Evolutionary conservation across 2,113 vertebrate genomes (phyloP).

Genomic region (Zapornia atra): DNA sequence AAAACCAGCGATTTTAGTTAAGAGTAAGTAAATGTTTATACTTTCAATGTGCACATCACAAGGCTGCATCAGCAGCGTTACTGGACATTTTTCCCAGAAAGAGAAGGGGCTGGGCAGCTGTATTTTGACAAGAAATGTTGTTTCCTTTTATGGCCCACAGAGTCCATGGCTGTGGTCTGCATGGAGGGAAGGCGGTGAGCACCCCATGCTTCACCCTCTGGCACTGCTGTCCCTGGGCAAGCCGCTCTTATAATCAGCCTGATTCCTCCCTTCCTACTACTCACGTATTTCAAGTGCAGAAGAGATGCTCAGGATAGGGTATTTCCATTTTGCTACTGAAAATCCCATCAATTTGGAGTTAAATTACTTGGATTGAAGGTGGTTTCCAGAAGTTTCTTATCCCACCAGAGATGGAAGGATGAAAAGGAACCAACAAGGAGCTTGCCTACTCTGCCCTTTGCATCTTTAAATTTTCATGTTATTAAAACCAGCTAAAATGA

Average conservation of each 20-base stretch:
- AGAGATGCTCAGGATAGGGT: background rate
- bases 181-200: background rate
- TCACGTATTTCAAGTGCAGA: background rate
- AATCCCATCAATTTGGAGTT: background rate
- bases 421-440: background rate
- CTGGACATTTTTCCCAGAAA: constrained; percentile 28
- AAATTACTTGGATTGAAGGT: fast-evolving
- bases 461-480: background rate
- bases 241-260: background rate
- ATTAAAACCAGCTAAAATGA: background rate
- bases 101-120: background rate
- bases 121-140: constrained; percentile 30
- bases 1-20: background rate
- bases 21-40: constrained; percentile 14
- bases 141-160: constrained; percentile 11
- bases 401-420: background rate
- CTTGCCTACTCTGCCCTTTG: background rate
- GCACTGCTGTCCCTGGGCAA: background rate
- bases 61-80: background rate
- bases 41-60: background rate
- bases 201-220: fast-evolving
- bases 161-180: background rate
- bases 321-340: background rate
- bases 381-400: fast-evolving
- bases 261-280: background rate